Base-by-base conservation (phyloP, 2,888 invertebrate genomes). In the Antheraea assamensis region DNA sequence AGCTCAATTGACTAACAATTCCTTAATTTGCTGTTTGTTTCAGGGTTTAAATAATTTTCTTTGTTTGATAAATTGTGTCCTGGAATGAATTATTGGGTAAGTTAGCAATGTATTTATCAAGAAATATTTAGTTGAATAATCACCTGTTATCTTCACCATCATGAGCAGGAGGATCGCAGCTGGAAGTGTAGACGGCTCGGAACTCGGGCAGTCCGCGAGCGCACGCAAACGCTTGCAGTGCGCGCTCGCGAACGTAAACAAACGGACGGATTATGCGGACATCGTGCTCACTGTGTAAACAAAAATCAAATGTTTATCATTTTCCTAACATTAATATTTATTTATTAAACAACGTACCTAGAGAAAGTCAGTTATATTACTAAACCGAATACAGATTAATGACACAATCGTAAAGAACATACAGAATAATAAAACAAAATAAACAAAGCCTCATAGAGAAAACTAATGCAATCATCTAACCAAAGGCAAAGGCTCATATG, bases 261-360 rank as follows among this genome's bases (percentile, higher is more conserved):
- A 98, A 97, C 27, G 98, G 98, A 72, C 98, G 95, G 76, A 98
- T 97, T 35, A 98, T 97, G 76, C 98, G 95, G 72, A 98, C 89
- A 84, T 97, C 96, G 78, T 97, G 96, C 75, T 98, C 97, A 80
- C 98, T 97, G 93, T 0, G 42, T 70, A 72, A 0, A 72, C 13
- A 64, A 64, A 58, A 58, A 58, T 52, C 24, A 58, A 58, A 10
- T 24, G 24, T 13, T 24, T 58, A 58, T 24, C 2, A 21, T 10
- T 58, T 24, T 58, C 2, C n/a, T 58, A 58, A 58, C 58, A 21
- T 58, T 58, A 13, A 13, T 13, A 58, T 24, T 19, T 4, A 7
- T n/a, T 55, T 58, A 10, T 13, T 7, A 13, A 24, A 13, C 58
- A 58, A 24, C 4, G 24, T 58, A 58, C 58, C 24, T 58, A 24